Base-by-base conservation (phyloP, 2,113 vertebrate species). In the Petromus typicus region DNA sequence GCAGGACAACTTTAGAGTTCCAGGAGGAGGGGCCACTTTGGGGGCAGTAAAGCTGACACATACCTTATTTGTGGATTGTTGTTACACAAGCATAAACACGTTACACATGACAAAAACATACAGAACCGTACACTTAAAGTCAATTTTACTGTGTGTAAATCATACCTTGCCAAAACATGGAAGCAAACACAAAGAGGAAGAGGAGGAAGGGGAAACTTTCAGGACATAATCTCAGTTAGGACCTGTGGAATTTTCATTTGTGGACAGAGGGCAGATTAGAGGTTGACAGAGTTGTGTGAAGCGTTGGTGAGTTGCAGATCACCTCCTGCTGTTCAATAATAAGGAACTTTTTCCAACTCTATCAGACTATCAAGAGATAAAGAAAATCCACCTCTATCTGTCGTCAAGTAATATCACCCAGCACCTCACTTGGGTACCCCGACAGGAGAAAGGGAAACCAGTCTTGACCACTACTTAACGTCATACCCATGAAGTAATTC, bases 401-500 rank as follows among this genome's bases (percentile, higher is more conserved):
- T 45, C 78, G 48, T 56, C 84, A 84, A 43, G 27, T 18, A 75
- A 34, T 1, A 86, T 57, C 27, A 92, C 25, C 34, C 3, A 57
- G n/a, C 8, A 66, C 56, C 79, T 93, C 80, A 85, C 45, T 0
- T 75, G 45, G 6, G 20, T 80, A 51, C 34, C 54, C 22, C 3
- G 14, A n/a, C 18, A 45, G 23, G 69, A 71, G 76, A 96, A 88
- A 87, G 23, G 54, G 86, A 86, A 91, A 88, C 18, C 25, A 95
- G 86, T 59, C 69, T 76, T 89, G 10, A 73, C 9, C 64, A 93
- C 43, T 82, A 54, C 63, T 87, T 71, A 71, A 71, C 43, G 84
- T 13, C 23, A 76, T 34, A 48, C 2, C 23, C 5, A 32, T 1
- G 1, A 90, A 56, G 37, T 81, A 78, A 13, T 92, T 86, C 25